Conservation (phyloP, 2,113 vertebrate species). For the Amphiprion percula region DNA sequence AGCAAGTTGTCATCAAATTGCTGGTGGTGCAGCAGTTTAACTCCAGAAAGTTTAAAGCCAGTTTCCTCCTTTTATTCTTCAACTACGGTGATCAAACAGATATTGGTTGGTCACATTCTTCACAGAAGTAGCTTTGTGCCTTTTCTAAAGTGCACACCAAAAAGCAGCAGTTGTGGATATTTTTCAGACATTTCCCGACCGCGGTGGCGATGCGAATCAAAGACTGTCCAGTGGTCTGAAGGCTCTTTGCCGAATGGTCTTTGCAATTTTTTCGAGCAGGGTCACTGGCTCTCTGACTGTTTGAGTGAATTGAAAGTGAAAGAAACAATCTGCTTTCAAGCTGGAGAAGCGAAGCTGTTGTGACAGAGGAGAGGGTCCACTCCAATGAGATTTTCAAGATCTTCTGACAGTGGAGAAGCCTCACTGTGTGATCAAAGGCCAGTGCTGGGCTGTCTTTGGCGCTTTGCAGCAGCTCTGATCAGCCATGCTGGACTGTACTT, state of each 20-base stretch:
- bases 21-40: no score
- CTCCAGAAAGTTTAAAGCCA: no score
- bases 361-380: conserved; percentile 42
- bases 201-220: not conserved
- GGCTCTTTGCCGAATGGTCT: not conserved
- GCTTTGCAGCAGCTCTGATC: conserved; percentile 40
- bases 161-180: not conserved
- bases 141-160: not conserved
- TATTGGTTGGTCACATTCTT: not conserved
- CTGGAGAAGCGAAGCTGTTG: conserved; percentile 25
- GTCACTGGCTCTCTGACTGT: conserved; percentile 4
- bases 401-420: conserved; percentile 22
- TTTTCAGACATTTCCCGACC: not conserved
- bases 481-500: conserved; percentile 7
- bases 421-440: conserved; percentile 51
- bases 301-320: conserved; percentile 42
- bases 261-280: not conserved
- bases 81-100: no score
- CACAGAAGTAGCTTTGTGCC: not conserved
- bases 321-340: conserved; percentile 32
- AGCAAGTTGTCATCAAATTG: no score
- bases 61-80: no score
- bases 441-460: conserved; percentile 15
- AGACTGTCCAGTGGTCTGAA: not conserved
- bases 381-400: conserved; percentile 35